Percentiles rank a stretch among this genome's conserved stretches.
These are phyloP conservation scores for Liparis tanakae DNA, from an alignment of 2,797 vertebrate species.

Conservation along the genomic window DNA sequence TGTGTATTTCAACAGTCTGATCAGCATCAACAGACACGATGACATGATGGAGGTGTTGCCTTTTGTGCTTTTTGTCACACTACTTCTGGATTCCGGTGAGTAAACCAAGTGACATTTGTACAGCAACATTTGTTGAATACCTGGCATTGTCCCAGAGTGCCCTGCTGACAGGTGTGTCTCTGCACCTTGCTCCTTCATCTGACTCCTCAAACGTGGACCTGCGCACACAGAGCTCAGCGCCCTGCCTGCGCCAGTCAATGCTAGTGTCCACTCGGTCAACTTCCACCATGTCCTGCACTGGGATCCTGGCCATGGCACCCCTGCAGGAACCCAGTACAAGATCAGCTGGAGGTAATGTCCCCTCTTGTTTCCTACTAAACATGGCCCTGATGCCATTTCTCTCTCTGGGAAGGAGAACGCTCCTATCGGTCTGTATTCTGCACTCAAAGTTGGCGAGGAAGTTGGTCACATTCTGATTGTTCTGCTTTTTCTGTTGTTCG, in stretches of 20 bases:
- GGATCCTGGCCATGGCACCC: constrained; percentile 56
- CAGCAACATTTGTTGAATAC: neutral
- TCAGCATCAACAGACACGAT: neutral
- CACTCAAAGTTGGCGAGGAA: neutral
- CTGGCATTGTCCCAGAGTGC: neutral
- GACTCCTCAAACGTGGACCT: neutral
- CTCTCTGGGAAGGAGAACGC: neutral
- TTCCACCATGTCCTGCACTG: constrained; percentile 56
- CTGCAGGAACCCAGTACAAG: constrained; percentile 38
- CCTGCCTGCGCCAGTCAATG: constrained; percentile 50
- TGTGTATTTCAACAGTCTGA: neutral
- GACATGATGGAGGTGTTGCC: constrained; percentile 33
- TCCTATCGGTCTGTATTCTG: neutral
- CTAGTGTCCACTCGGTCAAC: constrained; percentile 36
- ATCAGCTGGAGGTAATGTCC: constrained; percentile 39
- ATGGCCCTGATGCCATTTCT: neutral
- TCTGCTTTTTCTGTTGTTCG: too few species aligned
- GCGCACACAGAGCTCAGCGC: constrained; percentile 25
- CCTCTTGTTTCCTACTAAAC: neutral
- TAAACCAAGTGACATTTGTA: neutral
- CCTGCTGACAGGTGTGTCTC: constrained; percentile 6
- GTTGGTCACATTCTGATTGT: too few species aligned
- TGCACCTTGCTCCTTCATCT: neutral
- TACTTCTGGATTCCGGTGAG: constrained; percentile 39
- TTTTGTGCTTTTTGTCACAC: neutral